Percentiles rank a stretch among this genome's conserved stretches.
Conservation (phyloP, 2,113 vertebrate species). For the human region GRCh38 chr12:104631001-104631500, state of each 20-base stretch:
- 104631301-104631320: neutral
- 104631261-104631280: neutral
- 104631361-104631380: neutral
- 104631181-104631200: neutral
- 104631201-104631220: neutral
- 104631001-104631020: neutral
- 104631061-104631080: neutral
- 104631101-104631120: neutral
- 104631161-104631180: neutral
- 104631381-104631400: neutral
- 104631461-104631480: neutral
- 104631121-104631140: neutral
- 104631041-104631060: neutral
- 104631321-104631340: neutral
- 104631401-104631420: neutral
- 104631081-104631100: neutral
- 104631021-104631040: neutral
- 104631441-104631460: neutral
- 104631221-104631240: neutral
- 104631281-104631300: neutral
- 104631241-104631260: neutral
- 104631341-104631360: neutral
- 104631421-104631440: neutral
- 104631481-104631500: neutral
- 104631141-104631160: neutral